phyloP scores from a whole-genome alignment of 2,797 vertebrate species.

The Scarus forsteni region DNA sequence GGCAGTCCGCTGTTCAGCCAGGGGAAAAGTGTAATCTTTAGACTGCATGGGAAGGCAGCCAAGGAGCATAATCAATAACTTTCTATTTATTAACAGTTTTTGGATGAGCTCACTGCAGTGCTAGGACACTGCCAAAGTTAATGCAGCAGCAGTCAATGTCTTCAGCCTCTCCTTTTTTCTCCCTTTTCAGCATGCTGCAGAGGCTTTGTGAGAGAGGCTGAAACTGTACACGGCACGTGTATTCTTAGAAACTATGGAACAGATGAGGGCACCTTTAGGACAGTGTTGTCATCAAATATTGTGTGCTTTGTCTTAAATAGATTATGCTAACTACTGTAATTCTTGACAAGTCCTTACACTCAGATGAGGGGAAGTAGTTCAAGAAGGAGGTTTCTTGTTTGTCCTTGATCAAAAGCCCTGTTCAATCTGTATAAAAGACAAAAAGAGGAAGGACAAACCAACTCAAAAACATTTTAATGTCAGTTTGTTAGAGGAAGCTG shows the following conservation, averaged over 20 bases:
- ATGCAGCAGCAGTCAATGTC: conserved; percentile 72
- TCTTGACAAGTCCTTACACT: conserved; percentile 6
- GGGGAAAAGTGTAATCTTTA: conserved; percentile 74
- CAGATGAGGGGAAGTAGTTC: background rate
- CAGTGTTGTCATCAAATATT: conserved; percentile 38
- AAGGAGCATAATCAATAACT: conserved; percentile 81
- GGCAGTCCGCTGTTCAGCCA: conserved; percentile 66
- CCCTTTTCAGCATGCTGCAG: conserved; percentile 47
- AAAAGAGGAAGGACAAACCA: conserved; percentile 17
- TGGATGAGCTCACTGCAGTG: conserved; percentile 79
- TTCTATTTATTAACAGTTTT: conserved; percentile 86
- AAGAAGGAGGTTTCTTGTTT: conserved; percentile 13
- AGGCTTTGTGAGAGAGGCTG: conserved; percentile 49
- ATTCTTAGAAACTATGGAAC: conserved; percentile 67
- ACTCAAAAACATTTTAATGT: background rate
- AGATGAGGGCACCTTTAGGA: conserved; percentile 41
- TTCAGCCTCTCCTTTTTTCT: conserved; percentile 57
- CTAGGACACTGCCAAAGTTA: conserved; percentile 71
- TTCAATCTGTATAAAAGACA: conserved; percentile 27
- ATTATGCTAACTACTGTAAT: conserved; percentile 4
- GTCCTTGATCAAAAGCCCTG: background rate
- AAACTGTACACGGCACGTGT: conserved; percentile 60
- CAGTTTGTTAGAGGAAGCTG: conserved; percentile 27
- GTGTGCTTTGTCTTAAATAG: conserved; percentile 13
- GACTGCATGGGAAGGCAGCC: conserved; percentile 75